Conservation (phyloP, 2,113 vertebrate species). For the Pteronura brasiliensis region DNA sequence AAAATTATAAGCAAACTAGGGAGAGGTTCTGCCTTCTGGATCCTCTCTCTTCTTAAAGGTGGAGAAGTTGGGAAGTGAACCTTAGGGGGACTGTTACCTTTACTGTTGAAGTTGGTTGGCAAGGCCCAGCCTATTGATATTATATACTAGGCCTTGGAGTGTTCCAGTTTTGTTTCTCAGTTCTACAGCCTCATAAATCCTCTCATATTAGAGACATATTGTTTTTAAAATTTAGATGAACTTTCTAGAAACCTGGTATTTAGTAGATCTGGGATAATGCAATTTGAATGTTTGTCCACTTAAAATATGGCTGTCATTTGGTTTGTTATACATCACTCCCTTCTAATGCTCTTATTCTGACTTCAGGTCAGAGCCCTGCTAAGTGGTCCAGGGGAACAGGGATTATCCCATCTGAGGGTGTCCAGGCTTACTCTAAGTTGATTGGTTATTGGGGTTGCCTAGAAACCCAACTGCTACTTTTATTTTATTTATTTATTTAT, state of each 20-base stretch:
- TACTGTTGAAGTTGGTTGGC: neutral
- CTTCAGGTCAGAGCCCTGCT: neutral
- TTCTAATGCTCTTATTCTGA: neutral
- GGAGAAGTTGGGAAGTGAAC: neutral
- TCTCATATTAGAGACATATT: neutral
- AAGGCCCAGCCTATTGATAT: neutral
- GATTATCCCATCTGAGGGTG: neutral
- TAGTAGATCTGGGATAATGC: neutral
- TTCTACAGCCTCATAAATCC: neutral
- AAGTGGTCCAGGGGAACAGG: neutral
- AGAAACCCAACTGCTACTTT: neutral
- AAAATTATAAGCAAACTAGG: neutral
- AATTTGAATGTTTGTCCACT: neutral
- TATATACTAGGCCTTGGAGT: no score
- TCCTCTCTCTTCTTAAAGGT: neutral
- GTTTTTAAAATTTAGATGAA: neutral
- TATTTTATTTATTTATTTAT: no score
- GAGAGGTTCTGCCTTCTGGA: neutral
- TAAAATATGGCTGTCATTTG: neutral
- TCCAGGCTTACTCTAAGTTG: neutral
- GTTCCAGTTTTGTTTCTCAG: neutral
- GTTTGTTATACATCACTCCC: neutral
- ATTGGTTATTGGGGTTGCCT: neutral
- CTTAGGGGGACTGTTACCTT: neutral
- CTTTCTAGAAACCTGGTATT: neutral